Evolutionary conservation across 2,113 vertebrate species (phyloP).

Genomic region (Actinemys pallida): DNA sequence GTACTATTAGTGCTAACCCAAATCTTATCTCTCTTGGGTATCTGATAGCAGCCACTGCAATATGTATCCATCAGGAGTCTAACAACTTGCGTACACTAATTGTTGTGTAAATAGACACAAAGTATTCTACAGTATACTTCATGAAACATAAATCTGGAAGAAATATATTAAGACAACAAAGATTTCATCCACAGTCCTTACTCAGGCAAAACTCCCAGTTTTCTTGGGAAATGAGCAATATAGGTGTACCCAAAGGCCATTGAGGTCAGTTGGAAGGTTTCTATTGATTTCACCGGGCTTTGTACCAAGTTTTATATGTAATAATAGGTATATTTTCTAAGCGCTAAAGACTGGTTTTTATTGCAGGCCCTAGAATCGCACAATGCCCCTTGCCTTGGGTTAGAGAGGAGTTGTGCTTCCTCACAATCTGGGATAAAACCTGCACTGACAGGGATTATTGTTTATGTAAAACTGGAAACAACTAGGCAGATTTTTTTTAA

Average conservation of each 20-base stretch:
- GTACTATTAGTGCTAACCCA: background rate
- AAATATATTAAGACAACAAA: background rate
- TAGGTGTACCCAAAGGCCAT: background rate
- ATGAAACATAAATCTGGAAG: background rate
- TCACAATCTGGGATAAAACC: background rate
- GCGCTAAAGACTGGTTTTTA: background rate
- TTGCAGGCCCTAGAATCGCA: background rate
- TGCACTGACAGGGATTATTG: background rate
- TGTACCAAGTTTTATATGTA: background rate
- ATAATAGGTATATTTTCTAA: background rate
- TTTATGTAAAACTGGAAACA: background rate
- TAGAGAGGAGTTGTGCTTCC: background rate
- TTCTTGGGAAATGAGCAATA: background rate
- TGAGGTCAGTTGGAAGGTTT: background rate
- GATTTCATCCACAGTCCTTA: background rate
- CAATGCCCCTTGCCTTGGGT: background rate
- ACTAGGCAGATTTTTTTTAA: background rate
- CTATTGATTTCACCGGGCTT: background rate
- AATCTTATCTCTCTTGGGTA: background rate
- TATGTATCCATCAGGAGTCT: background rate
- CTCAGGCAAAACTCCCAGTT: background rate
- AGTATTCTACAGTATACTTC: background rate
- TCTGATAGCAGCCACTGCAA: background rate
- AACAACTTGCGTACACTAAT: background rate
- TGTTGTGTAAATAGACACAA: background rate